Evolutionary conservation across 2,113 vertebrate genomes (phyloP), one percentile per base, ranked within the genome.

Genomic region (Garra rufa): DNA sequence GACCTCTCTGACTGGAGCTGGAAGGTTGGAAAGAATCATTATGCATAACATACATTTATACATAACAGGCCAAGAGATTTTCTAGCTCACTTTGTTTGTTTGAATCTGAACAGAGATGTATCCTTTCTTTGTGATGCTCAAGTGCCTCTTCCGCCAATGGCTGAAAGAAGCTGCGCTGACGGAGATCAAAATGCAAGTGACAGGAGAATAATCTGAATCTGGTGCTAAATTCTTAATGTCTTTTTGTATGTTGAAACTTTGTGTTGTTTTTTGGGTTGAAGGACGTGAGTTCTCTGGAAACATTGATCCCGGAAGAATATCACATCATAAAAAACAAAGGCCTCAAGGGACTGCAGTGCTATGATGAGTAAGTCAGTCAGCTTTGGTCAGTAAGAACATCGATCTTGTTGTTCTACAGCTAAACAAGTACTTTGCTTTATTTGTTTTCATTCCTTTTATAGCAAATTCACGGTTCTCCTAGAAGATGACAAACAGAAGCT

Each of bases 381-480:
- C 4, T 17, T 17, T 71, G 2, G 30, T 4, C 10, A 6, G 26
- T 24, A 24, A 46, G 5, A 71, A 34, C 10, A 48, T 1, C 4
- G 38, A 9, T 30, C 3, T 4, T 46, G 46, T 41, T 21, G 2
- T 82, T 70, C 9, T 83, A 13, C 59, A 74, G 26, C 11, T 81
- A 44, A n/a, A 76, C 26, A 57, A 57, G 21, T 17, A 48, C 0
- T 3, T 24, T 13, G 28, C 4, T 55, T 52, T 4, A 13, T 83
- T 87, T 86, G 43, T 15, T 86, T 48, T 52, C 82, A 21, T 88
- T 26, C 4, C 83, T 41, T 85, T 90, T 70, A 69, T 89, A 97
- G 97, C 88, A 96, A 97, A 57, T 98, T 97, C 46, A 97, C 96
- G 61, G 95, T 96, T 13, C 91, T 96, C 67, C 93, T 97, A n/a